Base-by-base conservation (phyloP, 2,797 vertebrate genomes). In the Siniperca undulata region DNA sequence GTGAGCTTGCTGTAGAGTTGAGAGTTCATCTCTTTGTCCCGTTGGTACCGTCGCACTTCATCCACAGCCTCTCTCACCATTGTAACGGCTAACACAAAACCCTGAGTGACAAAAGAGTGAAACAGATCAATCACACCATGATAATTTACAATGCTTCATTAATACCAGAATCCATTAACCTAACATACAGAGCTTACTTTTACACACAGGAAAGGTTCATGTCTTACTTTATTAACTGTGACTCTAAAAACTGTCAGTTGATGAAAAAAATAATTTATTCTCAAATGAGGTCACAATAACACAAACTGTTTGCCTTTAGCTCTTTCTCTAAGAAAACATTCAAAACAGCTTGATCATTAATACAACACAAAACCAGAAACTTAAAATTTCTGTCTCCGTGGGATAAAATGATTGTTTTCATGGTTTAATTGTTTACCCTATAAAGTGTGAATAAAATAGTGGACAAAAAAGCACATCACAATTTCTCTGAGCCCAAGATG, bases 21-120 rank as follows among this genome's bases (percentile, higher is more conserved):
- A 5, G 97, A 99, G 93, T 99, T 99, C 97, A 99, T 98, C 90
- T 99, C 99, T 92, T 99, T 99, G 96, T 99, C 98, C 78, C 98
- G 96, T 81, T 96, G 96, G 93, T 96, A 98, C 76, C 98, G 97
- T 0, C 98, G 96, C 79, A 97, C 96, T 89, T 99, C 98, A 79
- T 99, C 99, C 90, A 97, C 96, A 0, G 97, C 98, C 88, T 99
- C 99, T 61, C 99, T 96, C 61, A 92, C 94, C 95, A 99, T 96
- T 0, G 98, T 99, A 38, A 99, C 98, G 1, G 98, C 94, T 87
- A 99, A 84, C 89, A 99, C 99, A 90, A 99, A 99, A 50, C 96
- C 97, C 99, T 99, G 93, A 60, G 73, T 4, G 55, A 93, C 70
- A 80, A 34, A 67, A 74, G 1, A 60, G 36, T 5, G 78, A 48